These are phyloP conservation scores for Ctenopoma kingsleyae DNA, from an alignment of 2,797 vertebrate genomes.

Conservation along the genomic window DNA sequence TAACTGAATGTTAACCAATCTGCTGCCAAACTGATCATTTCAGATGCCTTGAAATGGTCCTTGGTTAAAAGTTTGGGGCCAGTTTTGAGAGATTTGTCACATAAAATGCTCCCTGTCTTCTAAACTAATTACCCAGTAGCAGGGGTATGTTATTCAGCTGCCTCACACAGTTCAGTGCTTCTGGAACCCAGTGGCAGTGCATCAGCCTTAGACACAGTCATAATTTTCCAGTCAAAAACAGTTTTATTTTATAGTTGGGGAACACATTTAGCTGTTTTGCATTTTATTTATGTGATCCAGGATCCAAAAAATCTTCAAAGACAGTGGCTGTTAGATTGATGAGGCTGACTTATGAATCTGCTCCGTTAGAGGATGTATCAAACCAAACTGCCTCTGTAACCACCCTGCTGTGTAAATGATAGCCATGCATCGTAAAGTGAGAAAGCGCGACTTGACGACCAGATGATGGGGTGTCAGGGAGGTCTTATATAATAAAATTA, in stretches of 20 bases:
- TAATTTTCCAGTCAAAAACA: constrained; percentile 49
- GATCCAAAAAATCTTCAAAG: constrained; percentile 29
- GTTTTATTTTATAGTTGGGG: constrained; percentile 38
- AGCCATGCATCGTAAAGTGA: constrained; percentile 51
- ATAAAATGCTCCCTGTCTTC: constrained; percentile 5
- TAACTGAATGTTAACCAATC: too few relatives aligned
- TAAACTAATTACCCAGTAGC: constrained; percentile 10
- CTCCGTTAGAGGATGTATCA: constrained; percentile 30
- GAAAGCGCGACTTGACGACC: constrained; percentile 47
- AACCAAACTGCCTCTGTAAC: constrained; percentile 36
- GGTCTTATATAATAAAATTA: constrained; percentile 72
- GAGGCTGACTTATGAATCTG: constrained; percentile 23
- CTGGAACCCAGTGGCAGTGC: constrained; percentile 23
- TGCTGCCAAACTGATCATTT: background rate
- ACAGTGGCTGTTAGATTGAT: constrained; percentile 41
- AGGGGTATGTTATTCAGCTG: constrained; percentile 16
- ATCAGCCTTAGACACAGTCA: constrained; percentile 21
- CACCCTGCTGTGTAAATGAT: constrained; percentile 51
- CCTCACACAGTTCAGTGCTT: constrained; percentile 25
- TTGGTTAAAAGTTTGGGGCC: background rate
- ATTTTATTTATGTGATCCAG: constrained; percentile 32
- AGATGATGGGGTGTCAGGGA: constrained; percentile 53
- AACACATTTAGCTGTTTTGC: constrained; percentile 36
- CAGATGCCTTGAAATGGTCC: background rate
- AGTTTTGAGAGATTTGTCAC: background rate